Evolutionary conservation across 2,113 vertebrate genomes (phyloP).

Genomic region (Chiloscyllium plagiosum): DNA sequence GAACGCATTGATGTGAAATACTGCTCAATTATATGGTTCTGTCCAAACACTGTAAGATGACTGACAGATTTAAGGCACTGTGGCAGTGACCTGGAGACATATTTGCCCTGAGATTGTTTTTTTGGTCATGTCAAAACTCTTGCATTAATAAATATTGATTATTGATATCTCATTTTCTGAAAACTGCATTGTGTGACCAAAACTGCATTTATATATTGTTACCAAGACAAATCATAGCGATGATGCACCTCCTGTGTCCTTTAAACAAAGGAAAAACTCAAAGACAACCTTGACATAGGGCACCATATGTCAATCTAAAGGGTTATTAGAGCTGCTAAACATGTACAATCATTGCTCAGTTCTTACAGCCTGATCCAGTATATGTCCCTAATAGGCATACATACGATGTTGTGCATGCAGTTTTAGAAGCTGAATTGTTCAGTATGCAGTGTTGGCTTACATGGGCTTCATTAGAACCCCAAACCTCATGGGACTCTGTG

Average conservation of each 20-base stretch:
- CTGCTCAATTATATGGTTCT: background rate
- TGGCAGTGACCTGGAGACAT: background rate
- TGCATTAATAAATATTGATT: background rate
- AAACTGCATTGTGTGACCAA: background rate
- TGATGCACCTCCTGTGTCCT: background rate
- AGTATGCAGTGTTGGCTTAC: background rate
- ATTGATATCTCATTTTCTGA: background rate
- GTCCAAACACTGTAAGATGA: background rate
- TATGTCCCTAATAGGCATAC: background rate
- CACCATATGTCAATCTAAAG: background rate
- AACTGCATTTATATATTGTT: background rate
- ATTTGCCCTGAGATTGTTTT: background rate
- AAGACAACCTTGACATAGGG: background rate
- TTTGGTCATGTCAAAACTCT: background rate
- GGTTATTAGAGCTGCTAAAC: background rate
- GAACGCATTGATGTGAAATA: background rate
- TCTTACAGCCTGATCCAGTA: background rate
- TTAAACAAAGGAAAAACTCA: background rate
- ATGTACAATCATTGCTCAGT: background rate
- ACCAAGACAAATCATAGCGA: background rate
- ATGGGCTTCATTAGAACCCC: background rate
- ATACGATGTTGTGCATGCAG: background rate
- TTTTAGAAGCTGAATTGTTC: background rate
- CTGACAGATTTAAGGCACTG: background rate
- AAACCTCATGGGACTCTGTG: background rate